Percentiles rank a stretch among this genome's conserved stretches.
Conservation (phyloP, 2,888 invertebrate species). For the Platypus cylindrus region DNA sequence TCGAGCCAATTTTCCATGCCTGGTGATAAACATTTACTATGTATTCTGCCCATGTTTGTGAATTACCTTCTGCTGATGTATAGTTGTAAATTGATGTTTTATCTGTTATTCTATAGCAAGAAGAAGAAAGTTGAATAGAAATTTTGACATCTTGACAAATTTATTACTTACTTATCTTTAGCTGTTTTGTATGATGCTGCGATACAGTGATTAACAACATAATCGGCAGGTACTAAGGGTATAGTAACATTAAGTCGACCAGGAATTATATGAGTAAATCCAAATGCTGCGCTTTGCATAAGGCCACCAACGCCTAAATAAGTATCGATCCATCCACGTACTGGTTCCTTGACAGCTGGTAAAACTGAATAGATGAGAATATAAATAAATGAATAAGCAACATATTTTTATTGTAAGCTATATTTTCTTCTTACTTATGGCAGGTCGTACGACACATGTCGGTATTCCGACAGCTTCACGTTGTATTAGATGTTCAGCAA, state of each 20-base stretch:
- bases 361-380: no score
- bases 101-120: no score
- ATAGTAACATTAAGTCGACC: constrained; percentile 39
- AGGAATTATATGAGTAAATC: constrained; percentile 45
- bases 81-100: no score
- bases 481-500: constrained; percentile 49
- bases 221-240: constrained; percentile 56
- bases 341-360: constrained; percentile 42
- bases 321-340: constrained; percentile 62
- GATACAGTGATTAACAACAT: constrained; percentile 48
- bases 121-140: no score
- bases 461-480: constrained; percentile 44
- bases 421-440: constrained; percentile 36
- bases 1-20: constrained; percentile 6
- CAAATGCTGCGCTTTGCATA: constrained; percentile 35
- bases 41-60: no score
- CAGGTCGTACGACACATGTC: constrained; percentile 52
- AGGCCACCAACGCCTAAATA: constrained; percentile 57
- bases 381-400: no score
- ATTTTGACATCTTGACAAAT: no score
- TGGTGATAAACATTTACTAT: no score
- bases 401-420: neutral
- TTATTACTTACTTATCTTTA: constrained; percentile 12
- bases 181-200: constrained; percentile 28
- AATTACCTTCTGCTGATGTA: no score